A percentile compares a stretch with the other conserved stretches of the same genome.
phyloP scores from a whole-genome alignment of 2,113 vertebrate genomes.

The Siniperca chuatsi region DNA sequence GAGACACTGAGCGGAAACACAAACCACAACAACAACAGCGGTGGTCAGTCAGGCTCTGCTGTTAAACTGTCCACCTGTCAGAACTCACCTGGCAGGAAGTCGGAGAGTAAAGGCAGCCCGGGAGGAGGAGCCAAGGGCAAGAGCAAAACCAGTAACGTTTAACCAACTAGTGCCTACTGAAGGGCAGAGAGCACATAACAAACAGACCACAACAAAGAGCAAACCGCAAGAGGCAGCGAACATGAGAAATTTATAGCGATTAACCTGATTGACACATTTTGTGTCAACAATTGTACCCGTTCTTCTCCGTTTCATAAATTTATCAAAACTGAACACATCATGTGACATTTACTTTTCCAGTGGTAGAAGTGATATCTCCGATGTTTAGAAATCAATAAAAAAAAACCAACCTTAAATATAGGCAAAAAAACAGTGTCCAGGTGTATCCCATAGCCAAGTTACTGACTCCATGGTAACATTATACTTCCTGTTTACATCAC shows the following conservation, averaged over 20 bases:
- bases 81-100: constrained; percentile 89
- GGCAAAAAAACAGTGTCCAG: not conserved
- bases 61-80: constrained; percentile 79
- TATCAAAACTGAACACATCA: too few relatives aligned
- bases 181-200: not conserved
- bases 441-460: not conserved
- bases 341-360: not conserved
- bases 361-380: not conserved
- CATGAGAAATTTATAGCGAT: not conserved
- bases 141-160: constrained; percentile 88
- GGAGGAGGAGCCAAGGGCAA: constrained; percentile 87
- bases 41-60: constrained; percentile 62
- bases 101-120: constrained; percentile 86
- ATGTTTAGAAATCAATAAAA: not conserved
- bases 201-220: not conserved
- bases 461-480: not conserved
- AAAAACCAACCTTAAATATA: not conserved
- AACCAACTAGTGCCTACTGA: constrained; percentile 30
- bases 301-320: not conserved
- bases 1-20: constrained; percentile 95
- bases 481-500: not conserved
- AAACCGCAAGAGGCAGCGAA: not conserved
- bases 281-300: not conserved
- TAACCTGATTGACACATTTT: not conserved
- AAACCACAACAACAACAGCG: constrained; percentile 89